Base-by-base conservation (phyloP, 2,797 vertebrate genomes). In the Sternotherus odoratus region DNA sequence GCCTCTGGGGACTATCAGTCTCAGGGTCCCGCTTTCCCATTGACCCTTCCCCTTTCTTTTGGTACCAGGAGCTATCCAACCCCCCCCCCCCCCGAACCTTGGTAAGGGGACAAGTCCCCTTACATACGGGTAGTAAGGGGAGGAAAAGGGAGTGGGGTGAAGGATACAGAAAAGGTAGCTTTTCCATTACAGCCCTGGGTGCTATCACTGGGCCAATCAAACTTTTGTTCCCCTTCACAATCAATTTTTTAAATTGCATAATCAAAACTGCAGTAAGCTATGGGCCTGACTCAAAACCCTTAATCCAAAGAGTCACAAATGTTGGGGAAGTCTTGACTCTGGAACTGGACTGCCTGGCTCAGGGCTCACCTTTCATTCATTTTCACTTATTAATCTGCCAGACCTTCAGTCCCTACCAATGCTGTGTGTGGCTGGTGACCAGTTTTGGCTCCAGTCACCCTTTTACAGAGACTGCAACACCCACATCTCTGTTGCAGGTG, bases 401-500 rank as follows among this genome's bases (percentile, higher is more conserved):
- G 53, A 60, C 3, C n/a, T 74, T 43, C 53, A 49, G 79, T 6
- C 13, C 0, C 7, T 30, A 9, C 30, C 13, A 4, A 8, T 60
- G 60, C 78, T 49, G 63, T 8, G 49, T 69, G 39, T 2, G 0
- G 91, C 81, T 36, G 57, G 66, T 24, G 85, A 15, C 36, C 0
- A 0, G 43, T 86, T 83, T n/a, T 12, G 79, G 56, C 80, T 79
- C 50, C 33, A 0, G 0, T 0, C 8, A 19, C 13, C n/a, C 21
- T n/a, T 50, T 63, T 10, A 30, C 1, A 4, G 21, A 49, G 69
- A 3, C 57, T 1, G 0, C 60, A 46, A 80, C 51, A 36, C 28
- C 5, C 30, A 0, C 2, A 0, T 2, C 1, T 0, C 4, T 50
- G 83, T 12, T 0, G 0, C 49, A 0, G 1, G 24, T 15, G 33